phyloP scores from a whole-genome alignment of 2,113 vertebrate species.

The Myrmecophaga tridactyla region DNA sequence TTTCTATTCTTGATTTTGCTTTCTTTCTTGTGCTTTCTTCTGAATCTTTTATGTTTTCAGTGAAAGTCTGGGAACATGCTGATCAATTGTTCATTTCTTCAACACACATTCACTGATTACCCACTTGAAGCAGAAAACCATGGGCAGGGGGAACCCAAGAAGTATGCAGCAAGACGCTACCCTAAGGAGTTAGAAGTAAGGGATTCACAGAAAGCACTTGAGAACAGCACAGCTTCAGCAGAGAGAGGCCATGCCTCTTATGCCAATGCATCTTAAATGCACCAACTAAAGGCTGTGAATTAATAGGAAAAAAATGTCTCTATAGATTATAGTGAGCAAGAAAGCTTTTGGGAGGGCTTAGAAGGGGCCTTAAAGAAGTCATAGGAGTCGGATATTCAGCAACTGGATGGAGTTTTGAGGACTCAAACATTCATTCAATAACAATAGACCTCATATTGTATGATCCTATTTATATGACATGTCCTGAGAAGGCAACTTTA shows the following conservation, averaged over 20 bases:
- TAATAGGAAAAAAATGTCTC: neutral
- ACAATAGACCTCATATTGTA: neutral
- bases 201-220: neutral
- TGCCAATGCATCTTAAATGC: fast-evolving
- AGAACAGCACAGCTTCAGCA: neutral
- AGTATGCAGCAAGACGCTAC: neutral
- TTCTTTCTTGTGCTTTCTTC: constrained; percentile 10
- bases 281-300: neutral
- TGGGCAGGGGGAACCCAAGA: neutral
- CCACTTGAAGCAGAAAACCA: constrained; percentile 10
- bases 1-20: constrained; percentile 1
- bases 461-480: neutral
- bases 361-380: neutral
- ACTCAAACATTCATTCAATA: neutral
- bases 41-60: neutral
- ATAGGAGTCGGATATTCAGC: neutral
- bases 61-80: constrained; percentile 40
- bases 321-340: neutral
- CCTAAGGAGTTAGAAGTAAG: constrained; percentile 22
- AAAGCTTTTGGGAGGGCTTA: neutral
- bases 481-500: neutral
- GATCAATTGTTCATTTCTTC: constrained; percentile 57
- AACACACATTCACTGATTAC: neutral
- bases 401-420: neutral
- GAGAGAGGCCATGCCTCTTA: neutral